These are phyloP conservation scores for Schizothorax lantsangensis DNA, from an alignment of 2,797 vertebrate genomes.

Conservation along the genomic window DNA sequence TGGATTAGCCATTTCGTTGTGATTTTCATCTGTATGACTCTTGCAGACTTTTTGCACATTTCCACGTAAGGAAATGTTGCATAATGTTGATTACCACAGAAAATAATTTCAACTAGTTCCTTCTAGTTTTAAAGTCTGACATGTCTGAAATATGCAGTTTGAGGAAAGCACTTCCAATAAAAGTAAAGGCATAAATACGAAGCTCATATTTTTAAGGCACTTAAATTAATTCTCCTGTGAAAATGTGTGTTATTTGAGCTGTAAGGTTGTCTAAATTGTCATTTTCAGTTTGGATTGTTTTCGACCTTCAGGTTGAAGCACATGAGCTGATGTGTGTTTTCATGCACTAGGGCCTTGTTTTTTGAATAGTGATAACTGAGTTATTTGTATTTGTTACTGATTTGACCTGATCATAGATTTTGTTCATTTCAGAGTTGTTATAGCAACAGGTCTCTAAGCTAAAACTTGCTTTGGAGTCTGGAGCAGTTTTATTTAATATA, in stretches of 20 bases:
- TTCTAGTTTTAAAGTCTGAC: neutral
- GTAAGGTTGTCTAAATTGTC: neutral
- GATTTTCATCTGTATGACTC: neutral
- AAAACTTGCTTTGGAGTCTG: neutral
- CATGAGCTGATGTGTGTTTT: neutral
- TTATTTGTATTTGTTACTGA: neutral
- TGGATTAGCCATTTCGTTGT: slow-evolving; percentile 38
- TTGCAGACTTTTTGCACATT: neutral
- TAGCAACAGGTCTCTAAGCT: neutral
- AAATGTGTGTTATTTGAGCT: neutral
- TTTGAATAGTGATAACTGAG: neutral
- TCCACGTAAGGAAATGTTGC: neutral
- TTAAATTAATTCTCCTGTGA: neutral
- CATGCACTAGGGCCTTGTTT: neutral
- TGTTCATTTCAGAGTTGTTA: neutral
- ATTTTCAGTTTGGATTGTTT: neutral
- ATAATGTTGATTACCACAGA: no score
- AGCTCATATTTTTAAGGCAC: neutral
- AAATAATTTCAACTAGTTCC: neutral
- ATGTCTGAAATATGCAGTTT: neutral
- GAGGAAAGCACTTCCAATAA: neutral
- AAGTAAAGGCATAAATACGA: neutral
- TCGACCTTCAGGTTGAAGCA: neutral
- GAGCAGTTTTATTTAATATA: neutral
- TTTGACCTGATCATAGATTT: neutral